Evolutionary conservation across 92 coral and sea anemone genomes (phyloP).

Genomic region (Porites rus): DNA sequence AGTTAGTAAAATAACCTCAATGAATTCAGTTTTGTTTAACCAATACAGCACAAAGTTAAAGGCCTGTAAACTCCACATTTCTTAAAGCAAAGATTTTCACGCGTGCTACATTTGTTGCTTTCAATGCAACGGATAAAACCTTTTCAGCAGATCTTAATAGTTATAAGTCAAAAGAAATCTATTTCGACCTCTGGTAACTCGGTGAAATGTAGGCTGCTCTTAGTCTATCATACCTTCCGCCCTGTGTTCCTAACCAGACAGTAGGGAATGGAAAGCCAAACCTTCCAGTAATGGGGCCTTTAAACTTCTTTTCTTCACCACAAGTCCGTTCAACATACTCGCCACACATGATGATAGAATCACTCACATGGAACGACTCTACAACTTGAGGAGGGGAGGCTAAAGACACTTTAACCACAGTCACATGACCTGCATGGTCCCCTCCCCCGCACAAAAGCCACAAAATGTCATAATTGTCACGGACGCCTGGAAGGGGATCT

Average conservation of each 20-base stretch:
- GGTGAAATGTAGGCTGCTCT: too few species aligned
- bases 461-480: slow-evolving; percentile 81
- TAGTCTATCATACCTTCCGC: slow-evolving; percentile 76
- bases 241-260: slow-evolving; percentile 96
- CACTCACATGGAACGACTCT: slow-evolving; percentile 95
- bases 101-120: too few species aligned
- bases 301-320: slow-evolving; percentile 76
- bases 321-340: slow-evolving; percentile 86
- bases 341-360: slow-evolving; percentile 85
- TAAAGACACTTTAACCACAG: slow-evolving; percentile 76
- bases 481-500: slow-evolving; percentile 86
- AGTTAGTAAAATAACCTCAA: background rate
- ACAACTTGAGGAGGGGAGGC: slow-evolving; percentile 86
- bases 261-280: slow-evolving; percentile 99
- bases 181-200: background rate
- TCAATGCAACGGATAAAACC: background rate
- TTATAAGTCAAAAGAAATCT: too few species aligned
- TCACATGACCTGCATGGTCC: slow-evolving; percentile 87
- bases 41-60: too few species aligned
- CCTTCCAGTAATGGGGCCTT: slow-evolving; percentile 77
- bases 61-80: background rate
- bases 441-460: slow-evolving; percentile 95
- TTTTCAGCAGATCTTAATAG: background rate
- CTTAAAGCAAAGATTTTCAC: background rate
- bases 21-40: too few species aligned